Evolutionary conservation across 2,113 vertebrate genomes (phyloP).

Genomic region (Cephalopholis sonnerati): DNA sequence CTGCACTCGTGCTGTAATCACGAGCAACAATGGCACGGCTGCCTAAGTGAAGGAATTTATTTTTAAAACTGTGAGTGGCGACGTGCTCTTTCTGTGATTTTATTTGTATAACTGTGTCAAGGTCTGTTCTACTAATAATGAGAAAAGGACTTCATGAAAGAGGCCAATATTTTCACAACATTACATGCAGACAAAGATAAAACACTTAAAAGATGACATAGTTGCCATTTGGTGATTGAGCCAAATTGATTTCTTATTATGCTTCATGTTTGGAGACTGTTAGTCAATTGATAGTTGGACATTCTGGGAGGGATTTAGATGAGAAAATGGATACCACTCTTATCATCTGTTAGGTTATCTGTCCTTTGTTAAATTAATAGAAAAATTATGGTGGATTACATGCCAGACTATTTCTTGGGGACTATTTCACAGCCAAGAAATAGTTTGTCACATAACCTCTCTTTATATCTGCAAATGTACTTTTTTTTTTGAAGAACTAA

Average conservation of each 20-base stretch:
- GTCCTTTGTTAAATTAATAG: not conserved
- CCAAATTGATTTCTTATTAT: not conserved
- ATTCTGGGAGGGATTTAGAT: not conserved
- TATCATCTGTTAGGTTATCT: not conserved
- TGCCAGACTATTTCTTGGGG: not conserved
- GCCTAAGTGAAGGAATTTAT: not conserved
- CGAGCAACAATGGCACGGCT: not conserved
- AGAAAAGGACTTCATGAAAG: not conserved
- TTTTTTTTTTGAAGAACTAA: no score
- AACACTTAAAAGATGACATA: not conserved
- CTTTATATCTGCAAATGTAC: no score
- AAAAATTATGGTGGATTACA: not conserved
- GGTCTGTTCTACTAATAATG: slow-evolving; percentile 4
- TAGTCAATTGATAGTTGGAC: not conserved
- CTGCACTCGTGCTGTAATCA: not conserved
- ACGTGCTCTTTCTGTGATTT: not conserved
- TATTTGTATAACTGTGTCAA: slow-evolving; percentile 24
- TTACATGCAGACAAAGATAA: not conserved
- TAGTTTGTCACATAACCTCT: not conserved
- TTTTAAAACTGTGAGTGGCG: not conserved
- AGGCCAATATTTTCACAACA: not conserved
- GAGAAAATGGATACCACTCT: not conserved
- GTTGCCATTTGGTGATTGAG: not conserved
- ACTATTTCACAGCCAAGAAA: not conserved
- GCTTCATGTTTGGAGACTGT: not conserved